A percentile compares a stretch with the other conserved stretches of the same genome.
Conservation (phyloP, 2,797 vertebrate species). For the Selene dorsalis region DNA sequence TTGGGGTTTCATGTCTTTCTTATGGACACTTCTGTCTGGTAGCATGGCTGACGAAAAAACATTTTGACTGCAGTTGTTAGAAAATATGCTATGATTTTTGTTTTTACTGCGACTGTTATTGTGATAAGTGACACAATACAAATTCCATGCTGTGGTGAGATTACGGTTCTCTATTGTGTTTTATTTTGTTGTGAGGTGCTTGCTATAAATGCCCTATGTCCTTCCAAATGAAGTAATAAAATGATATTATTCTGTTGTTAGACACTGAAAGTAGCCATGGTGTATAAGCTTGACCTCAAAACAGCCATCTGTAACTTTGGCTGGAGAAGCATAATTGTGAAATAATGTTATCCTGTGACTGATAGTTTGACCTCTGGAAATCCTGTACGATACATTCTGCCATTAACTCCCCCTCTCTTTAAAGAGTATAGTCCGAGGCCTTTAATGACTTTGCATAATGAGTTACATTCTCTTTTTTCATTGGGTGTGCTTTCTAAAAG, state of each 20-base stretch:
- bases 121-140: slow-evolving; percentile 2
- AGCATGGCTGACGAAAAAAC: background rate
- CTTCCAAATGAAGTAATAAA: slow-evolving; percentile 32
- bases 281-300: slow-evolving; percentile 66
- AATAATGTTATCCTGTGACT: slow-evolving; percentile 72
- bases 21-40: background rate
- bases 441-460: slow-evolving; percentile 87
- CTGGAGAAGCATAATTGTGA: slow-evolving; percentile 49
- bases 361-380: slow-evolving; percentile 79
- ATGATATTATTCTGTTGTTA: slow-evolving; percentile 31
- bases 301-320: slow-evolving; percentile 55
- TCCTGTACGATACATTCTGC: slow-evolving; percentile 73
- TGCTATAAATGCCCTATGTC: background rate
- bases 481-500: slow-evolving; percentile 81
- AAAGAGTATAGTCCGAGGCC: slow-evolving; percentile 75
- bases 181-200: background rate
- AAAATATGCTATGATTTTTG: too few species aligned
- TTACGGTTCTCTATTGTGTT: background rate
- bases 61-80: background rate
- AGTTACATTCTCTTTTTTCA: slow-evolving; percentile 81
- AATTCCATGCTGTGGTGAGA: background rate
- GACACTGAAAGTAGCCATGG: slow-evolving; percentile 20
- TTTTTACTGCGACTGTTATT: background rate
- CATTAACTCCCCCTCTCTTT: slow-evolving; percentile 76
- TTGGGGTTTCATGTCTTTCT: background rate